Evolutionary conservation across 2,113 vertebrate species (phyloP).

Genomic region (Suncus etruscus): DNA sequence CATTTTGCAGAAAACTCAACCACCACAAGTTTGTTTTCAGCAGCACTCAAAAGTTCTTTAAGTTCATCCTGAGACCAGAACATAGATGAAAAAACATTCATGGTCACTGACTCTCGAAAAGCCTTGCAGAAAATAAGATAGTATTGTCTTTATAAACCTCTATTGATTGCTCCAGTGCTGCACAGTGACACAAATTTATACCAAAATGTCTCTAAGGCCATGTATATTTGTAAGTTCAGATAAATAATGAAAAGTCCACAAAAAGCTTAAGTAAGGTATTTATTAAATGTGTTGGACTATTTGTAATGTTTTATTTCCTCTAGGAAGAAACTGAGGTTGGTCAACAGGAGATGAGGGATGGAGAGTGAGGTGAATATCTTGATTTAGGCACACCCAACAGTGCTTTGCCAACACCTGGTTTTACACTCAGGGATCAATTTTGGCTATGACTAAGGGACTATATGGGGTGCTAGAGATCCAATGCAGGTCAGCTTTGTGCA

Average conservation of each 20-base stretch:
- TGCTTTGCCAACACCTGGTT: too few species aligned
- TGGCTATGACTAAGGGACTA: too few species aligned
- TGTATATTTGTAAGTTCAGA: neutral
- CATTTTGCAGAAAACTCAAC: conserved; percentile 91
- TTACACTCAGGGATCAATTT: too few species aligned
- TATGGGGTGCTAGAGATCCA: too few species aligned
- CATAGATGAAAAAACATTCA: neutral
- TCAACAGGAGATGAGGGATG: neutral
- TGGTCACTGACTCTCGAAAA: neutral
- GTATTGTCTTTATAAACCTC: neutral
- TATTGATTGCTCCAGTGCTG: neutral
- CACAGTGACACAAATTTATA: neutral
- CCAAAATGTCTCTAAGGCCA: neutral
- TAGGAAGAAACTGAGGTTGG: neutral
- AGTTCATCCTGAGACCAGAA: conserved; percentile 85
- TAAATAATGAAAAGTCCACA: neutral
- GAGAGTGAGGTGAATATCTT: neutral
- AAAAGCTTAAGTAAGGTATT: neutral
- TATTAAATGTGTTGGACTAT: neutral
- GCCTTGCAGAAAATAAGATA: neutral
- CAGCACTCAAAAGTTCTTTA: conserved; percentile 65
- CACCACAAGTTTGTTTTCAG: conserved; percentile 88
- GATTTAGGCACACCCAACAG: too few species aligned
- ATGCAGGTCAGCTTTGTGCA: too few species aligned
- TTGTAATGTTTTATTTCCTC: neutral